Base-by-base conservation (phyloP, 2,888 invertebrate genomes). In the Lasioglossum vierecki region DNA sequence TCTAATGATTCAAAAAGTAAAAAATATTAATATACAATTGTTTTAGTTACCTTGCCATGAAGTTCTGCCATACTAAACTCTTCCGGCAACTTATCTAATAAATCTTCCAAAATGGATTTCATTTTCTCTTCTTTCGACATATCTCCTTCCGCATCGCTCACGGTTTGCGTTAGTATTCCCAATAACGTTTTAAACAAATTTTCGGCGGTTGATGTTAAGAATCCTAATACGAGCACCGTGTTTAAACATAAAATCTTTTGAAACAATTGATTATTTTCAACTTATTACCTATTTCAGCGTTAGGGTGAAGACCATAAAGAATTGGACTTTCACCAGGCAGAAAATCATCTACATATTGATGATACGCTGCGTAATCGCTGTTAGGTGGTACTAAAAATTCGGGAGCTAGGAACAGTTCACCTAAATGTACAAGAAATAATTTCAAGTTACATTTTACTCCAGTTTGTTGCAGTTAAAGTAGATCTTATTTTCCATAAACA, bases 291-390 rank as follows among this genome's bases (percentile, higher is more conserved):
- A 99, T 99, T 95, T 99, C 99, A 0, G 99, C 98, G 94, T 99
- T 99, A 0, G 98, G 98, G 95, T 99, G 99, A 35, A 99, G 95
- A 0, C 99, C 99, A 92, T 99, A 99, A 26, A 99, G 96, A 91
- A 97, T 96, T 0, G 99, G 99, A 76, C 98, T 98, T 95, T 99
- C 99, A 0, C 97, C 96, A 0, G 99, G 99, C 44, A 99, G 95
- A 91, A 96, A 96, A 88, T 98, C 98, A 92, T 99, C 98, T 71
- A 99, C 97, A 94, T 99, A 99, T 78, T 96, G 95, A 93, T 99
- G 99, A 95, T 99, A 99, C 2, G 98, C 97, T 15, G 95, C 95
- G 94, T 98, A 99, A 95, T 99, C 99, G 0, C 97, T 97, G 94
- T 98, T 99, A 0, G 98, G 98, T 3, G 99, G 99, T 0, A 98